Evolutionary conservation across 1,140 invertebrate genomes (phyloP).

Genomic region (Pemphigus obesinymphae): DNA sequence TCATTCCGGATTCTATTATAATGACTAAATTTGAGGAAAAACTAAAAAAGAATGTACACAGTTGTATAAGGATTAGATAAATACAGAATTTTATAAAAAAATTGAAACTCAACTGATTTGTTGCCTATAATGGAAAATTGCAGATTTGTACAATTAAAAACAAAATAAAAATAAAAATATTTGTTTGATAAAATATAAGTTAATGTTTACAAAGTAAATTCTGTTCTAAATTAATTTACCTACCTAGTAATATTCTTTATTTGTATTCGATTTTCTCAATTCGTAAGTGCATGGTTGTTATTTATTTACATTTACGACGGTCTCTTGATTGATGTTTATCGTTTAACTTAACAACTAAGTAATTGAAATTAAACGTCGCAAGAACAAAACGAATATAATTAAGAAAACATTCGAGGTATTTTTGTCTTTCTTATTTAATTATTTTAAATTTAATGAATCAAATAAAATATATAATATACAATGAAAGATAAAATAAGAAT

Average conservation of each 20-base stretch:
- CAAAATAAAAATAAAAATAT: no score
- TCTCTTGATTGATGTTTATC: neutral
- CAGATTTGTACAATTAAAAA: no score
- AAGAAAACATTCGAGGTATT: neutral
- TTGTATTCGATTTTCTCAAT: neutral
- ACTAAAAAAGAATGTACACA: no score
- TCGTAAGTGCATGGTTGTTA: neutral
- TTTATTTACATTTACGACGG: neutral
- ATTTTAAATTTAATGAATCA: no score
- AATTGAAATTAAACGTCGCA: neutral
- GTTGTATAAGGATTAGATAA: no score
- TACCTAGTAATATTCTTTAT: neutral
- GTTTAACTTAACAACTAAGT: neutral
- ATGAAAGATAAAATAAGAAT: no score
- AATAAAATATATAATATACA: no score
- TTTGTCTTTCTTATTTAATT: neutral
- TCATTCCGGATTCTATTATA: no score
- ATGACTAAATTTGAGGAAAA: no score
- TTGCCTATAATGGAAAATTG: no score
- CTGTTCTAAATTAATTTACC: neutral
- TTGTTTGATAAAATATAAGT: neutral
- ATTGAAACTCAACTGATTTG: no score
- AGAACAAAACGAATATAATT: neutral
- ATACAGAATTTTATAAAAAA: no score
- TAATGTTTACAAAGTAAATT: neutral